Percentiles rank a stretch among this genome's conserved stretches.
Evolutionary conservation across 2,888 invertebrate genomes (phyloP).

Genomic region (Brachylomia viminalis): DNA sequence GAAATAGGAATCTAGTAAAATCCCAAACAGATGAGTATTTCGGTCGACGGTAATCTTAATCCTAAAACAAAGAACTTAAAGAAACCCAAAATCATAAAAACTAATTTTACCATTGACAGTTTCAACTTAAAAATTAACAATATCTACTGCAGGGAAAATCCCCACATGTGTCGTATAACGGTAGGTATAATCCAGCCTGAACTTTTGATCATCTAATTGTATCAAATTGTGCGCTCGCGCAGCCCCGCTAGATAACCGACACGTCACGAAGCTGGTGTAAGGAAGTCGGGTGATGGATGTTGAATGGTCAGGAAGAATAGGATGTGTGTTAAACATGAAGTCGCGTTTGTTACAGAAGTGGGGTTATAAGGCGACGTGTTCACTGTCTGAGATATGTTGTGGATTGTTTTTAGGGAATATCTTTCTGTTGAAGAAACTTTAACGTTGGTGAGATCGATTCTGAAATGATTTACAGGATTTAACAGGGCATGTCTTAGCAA

Average conservation of each 20-base stretch:
- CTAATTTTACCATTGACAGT: too few species aligned
- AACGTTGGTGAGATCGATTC: background rate
- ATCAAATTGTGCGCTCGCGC: slow-evolving; percentile 83
- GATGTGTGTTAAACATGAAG: slow-evolving; percentile 37
- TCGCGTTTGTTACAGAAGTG: slow-evolving; percentile 13
- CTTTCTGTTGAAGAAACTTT: background rate
- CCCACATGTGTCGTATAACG: too few species aligned
- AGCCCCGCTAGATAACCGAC: slow-evolving; percentile 73
- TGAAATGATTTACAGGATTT: background rate
- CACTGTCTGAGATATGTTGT: background rate
- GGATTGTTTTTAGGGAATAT: background rate
- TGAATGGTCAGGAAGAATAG: slow-evolving; percentile 52
- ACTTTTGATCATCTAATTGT: too few species aligned
- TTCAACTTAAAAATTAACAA: too few species aligned
- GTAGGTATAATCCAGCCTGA: too few species aligned
- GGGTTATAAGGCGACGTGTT: slow-evolving; percentile 20
- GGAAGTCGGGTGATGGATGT: slow-evolving; percentile 62
- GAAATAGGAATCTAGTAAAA: too few species aligned
- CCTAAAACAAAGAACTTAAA: too few species aligned
- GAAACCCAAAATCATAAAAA: too few species aligned
- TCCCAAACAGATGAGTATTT: too few species aligned
- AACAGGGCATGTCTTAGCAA: background rate
- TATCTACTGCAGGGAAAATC: too few species aligned
- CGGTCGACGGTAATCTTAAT: too few species aligned
- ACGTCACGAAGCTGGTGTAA: slow-evolving; percentile 63